Evolutionary conservation across 2,797 vertebrate genomes (phyloP), one percentile per base, ranked within the genome.

Genomic region (Novumbra hubbsi): DNA sequence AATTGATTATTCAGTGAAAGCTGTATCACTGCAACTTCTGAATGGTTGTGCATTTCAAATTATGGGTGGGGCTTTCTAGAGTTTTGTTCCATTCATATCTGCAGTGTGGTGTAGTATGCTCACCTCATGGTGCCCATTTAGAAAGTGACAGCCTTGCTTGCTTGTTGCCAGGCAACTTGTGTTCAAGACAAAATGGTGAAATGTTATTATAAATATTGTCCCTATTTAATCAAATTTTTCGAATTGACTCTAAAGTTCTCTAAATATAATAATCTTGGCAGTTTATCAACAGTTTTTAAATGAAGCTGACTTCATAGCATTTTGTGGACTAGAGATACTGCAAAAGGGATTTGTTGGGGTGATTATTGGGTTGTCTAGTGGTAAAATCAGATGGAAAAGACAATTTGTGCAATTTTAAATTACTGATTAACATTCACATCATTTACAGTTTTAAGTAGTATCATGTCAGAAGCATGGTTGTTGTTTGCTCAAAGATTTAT

Each of bases 91-190:
- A 83, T 86, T 88, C 80, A 84, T 82, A 84, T 55, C 11, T 21
- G 41, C 41, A 60, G 69, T 24, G 27, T 41, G 69, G 79, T 57
- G 76, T 76, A 69, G 65, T 73, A 72, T 48, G 38, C 64, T 32
- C 75, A 60, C 48, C 21, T 55, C 60, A 30, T 60, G n/a, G 32
- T 38, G 71, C 73, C 73, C 71, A 76, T 84, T 75, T 74, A 73
- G 63, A 55, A 52, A 68, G 73, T 67, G 68, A 75, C 65, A 64
- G 74, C 63, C 74, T 27, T 70, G 74, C 70, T 79, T 65, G 41
- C 77, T 77, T 74, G 83, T 87, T 87, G 78, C 86, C 75, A 82
- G 49, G 86, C 77, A 76, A 87, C 80, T 17, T 72, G 78, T 75
- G 76, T 82, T 67, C 32, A 60, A 72, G 72, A 73, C 69, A 71